Evolutionary conservation across 2,797 vertebrate genomes (phyloP), one percentile per base, ranked within the genome.

Genomic region (Toxotes lorentzi): DNA sequence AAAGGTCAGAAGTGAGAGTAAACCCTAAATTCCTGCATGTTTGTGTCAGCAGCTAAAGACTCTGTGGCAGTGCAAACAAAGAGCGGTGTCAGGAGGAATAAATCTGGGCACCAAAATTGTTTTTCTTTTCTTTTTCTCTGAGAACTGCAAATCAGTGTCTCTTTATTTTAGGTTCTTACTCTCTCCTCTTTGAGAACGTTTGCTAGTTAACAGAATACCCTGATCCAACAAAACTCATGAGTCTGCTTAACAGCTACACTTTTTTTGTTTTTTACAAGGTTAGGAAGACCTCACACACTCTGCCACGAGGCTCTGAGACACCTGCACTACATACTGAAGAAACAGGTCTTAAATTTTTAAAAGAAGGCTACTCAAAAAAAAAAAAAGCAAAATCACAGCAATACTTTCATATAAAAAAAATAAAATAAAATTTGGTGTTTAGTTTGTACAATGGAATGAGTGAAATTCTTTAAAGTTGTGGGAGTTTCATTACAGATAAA

Each of bases 201-300:
- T 76, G 32, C 4, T 10, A 27, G 38, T 47, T 38, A 51, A 67
- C 35, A 41, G 11, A 81, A 71, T 17, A 57, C 66, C 45, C 47
- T 8, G 41, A 72, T 64, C 54, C 32, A 69, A 58, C n/a, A 74
- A 57, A 71, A 43, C 10, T 71, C 12, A 64, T 0, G 10, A 81
- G 32, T 64, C 63, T 24, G 2, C 69, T 85, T 64, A 65, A 76
- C 48, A 70, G 48, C 48, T 56, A n/a, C 4, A 34, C 9, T 8
- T 73, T 30, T 30, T 30, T 30, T 30, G 3, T 83, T 60, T 87
- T 90, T 92, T 84, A 91, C 53, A 79, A 83, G 69, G 54, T 35
- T 30, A 48, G 21, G 2, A 38, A 70, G 87, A 92, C 89, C 89
- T 86, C 90, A 84, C 88, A 89, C 86, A 70, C 68, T 61, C 66